Conservation (phyloP, 1,140 invertebrate genomes). For the fruit fly (Drosophila melanogaster) region Release_6_plus_ISO1_MT NC_004354.4:9746001-9746500, state of each 20-base stretch:
- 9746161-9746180: constrained; percentile 59
- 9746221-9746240: constrained; percentile 1
- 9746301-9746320: constrained; percentile 1
- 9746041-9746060: constrained; percentile 25
- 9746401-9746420: constrained; percentile 29
- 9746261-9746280: background rate
- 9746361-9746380: background rate
- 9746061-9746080: background rate
- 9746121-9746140: constrained; percentile 71
- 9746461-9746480: constrained; percentile 69
- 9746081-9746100: constrained; percentile 15
- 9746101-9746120: constrained; percentile 46
- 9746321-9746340: constrained; percentile 18
- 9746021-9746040: constrained; percentile 61
- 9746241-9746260: constrained; percentile 14
- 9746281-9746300: constrained; percentile 1
- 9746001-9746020: constrained; percentile 54
- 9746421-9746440: constrained; percentile 40
- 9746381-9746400: background rate
- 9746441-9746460: constrained; percentile 37
- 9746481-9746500: constrained; percentile 54
- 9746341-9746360: background rate
- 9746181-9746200: constrained; percentile 44
- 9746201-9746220: constrained; percentile 25
- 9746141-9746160: constrained; percentile 70